Percentiles rank a stretch among this genome's conserved stretches.
Evolutionary conservation across 2,113 vertebrate species (phyloP).

Genomic region (Aphyosemion australe): DNA sequence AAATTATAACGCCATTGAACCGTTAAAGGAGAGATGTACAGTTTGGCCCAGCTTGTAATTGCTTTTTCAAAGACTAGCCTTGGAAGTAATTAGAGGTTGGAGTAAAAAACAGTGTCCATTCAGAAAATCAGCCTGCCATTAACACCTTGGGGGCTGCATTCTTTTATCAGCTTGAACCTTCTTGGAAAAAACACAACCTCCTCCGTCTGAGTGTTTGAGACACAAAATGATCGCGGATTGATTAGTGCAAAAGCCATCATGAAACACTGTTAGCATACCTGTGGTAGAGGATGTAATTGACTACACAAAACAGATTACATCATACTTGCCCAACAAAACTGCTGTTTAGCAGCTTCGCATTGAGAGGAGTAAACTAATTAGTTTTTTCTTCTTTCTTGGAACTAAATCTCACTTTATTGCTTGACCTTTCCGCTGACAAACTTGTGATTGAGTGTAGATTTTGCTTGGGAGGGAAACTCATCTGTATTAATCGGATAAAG

Average conservation of each 20-base stretch:
- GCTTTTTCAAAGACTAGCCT: constrained; percentile 69
- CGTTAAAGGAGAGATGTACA: constrained; percentile 64
- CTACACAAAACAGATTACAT: constrained; percentile 62
- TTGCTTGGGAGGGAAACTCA: constrained; percentile 70
- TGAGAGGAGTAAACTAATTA: constrained; percentile 66
- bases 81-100: constrained; percentile 68
- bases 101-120: constrained; percentile 66
- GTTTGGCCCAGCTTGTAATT: constrained; percentile 66
- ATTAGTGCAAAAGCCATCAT: constrained; percentile 69
- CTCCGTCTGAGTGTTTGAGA: constrained; percentile 31
- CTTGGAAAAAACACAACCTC: constrained; percentile 18
- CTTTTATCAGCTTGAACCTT: constrained; percentile 60
- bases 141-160: constrained; percentile 53
- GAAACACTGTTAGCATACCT: constrained; percentile 59
- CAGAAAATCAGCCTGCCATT: constrained; percentile 72
- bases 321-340: constrained; percentile 36
- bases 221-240: constrained; percentile 55
- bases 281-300: constrained; percentile 61
- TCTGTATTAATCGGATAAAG: constrained; percentile 77
- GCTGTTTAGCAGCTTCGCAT: constrained; percentile 42
- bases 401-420: constrained; percentile 64
- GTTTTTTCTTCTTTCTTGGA: constrained; percentile 19
- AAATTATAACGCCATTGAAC: constrained; percentile 59
- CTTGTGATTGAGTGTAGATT: constrained; percentile 72
- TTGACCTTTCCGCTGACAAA: constrained; percentile 76